Evolutionary conservation across 2,797 vertebrate species (phyloP).

Genomic region (Manis pentadactyla): DNA sequence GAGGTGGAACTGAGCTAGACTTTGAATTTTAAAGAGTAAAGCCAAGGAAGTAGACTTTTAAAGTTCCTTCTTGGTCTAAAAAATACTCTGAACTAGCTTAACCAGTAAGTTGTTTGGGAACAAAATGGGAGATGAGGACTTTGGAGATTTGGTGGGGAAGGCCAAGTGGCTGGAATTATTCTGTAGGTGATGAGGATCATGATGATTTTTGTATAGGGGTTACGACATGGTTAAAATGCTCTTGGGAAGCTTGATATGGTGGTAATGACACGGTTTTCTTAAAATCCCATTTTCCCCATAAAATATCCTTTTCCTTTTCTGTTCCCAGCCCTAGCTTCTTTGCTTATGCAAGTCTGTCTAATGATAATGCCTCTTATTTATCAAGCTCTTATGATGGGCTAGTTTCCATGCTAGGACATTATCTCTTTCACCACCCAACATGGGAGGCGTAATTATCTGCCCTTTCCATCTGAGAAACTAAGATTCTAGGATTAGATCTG

Average conservation of each 20-base stretch:
- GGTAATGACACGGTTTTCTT: background rate
- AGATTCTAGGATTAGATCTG: background rate
- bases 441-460: background rate
- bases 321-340: background rate
- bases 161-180: background rate
- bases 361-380: background rate
- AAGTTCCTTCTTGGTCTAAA: background rate
- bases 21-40: conserved; percentile 45
- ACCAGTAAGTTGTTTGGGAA: background rate
- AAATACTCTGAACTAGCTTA: background rate
- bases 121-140: background rate
- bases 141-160: background rate
- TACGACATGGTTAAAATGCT: conserved; percentile 25
- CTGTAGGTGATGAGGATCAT: background rate
- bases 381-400: background rate
- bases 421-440: background rate
- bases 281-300: background rate
- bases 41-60: background rate
- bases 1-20: background rate
- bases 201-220: background rate
- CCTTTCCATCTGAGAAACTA: background rate
- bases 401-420: background rate
- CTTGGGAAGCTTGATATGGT: background rate
- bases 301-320: background rate
- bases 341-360: background rate